Evolutionary conservation across 2,888 invertebrate species (phyloP).

Genomic region (Lepidonotus clava): DNA sequence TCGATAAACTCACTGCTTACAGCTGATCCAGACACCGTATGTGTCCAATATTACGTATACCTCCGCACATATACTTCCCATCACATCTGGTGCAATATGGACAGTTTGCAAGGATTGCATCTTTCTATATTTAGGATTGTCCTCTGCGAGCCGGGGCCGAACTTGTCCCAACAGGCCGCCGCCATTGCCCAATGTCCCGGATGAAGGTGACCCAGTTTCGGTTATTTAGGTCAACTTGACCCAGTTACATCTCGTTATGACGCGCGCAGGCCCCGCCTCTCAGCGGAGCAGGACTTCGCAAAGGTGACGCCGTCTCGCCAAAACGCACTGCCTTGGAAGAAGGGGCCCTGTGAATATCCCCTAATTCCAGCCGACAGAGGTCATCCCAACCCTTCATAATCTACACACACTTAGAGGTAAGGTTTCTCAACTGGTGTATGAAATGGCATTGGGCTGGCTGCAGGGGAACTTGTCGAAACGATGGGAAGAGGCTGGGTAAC

Average conservation of each 20-base stretch:
- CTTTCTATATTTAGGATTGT: not conserved
- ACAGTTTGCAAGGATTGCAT: not conserved
- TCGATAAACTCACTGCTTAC: conserved; percentile 4
- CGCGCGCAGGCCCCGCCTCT: not conserved
- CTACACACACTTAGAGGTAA: not conserved
- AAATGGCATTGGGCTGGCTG: not conserved
- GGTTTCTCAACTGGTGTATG: not conserved
- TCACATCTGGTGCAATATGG: not conserved
- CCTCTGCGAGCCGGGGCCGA: not conserved
- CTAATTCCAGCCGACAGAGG: not conserved
- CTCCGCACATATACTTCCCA: not conserved
- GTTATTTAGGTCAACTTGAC: conserved; percentile 10
- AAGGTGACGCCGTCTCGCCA: conserved; percentile 35
- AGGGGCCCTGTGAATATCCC: not conserved
- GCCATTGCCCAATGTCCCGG: conserved; percentile 46
- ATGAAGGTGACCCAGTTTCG: conserved; percentile 11
- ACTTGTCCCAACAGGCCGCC: conserved; percentile 39
- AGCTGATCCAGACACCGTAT: not conserved
- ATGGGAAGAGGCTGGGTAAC: not conserved
- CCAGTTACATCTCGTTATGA: conserved; percentile 42
- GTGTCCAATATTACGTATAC: not conserved
- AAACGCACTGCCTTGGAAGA: conserved; percentile 32
- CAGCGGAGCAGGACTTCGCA: conserved; percentile 1
- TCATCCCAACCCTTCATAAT: not conserved
- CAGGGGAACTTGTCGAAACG: not conserved